Conservation (phyloP, 2,113 vertebrate genomes). For the Eupsittula cactorum region DNA sequence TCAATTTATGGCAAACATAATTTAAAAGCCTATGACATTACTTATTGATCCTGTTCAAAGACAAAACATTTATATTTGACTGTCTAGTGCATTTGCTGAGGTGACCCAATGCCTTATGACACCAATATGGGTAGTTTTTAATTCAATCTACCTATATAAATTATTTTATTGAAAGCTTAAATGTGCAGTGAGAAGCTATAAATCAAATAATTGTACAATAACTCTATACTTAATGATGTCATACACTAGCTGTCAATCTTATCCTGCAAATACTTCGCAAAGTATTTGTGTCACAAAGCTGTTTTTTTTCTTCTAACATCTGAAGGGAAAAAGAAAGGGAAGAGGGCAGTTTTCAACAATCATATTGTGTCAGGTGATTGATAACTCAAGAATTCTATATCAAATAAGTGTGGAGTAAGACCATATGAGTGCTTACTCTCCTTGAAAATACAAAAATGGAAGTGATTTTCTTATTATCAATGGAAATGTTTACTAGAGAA, state of each 20-base stretch:
- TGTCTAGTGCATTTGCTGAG: not conserved
- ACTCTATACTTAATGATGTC: not conserved
- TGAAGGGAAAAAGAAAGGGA: not conserved
- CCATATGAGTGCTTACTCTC: not conserved
- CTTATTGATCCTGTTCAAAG: not conserved
- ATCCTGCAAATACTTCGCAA: not conserved
- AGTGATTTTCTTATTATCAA: not conserved
- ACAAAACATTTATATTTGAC: not conserved
- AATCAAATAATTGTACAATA: not conserved
- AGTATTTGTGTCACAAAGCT: not conserved
- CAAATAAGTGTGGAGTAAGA: not conserved
- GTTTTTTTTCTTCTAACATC: not conserved
- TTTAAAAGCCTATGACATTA: not conserved
- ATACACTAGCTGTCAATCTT: not conserved
- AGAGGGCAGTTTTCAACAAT: not conserved
- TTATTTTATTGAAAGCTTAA: not conserved
- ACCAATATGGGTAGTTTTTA: not conserved
- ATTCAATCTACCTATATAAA: not conserved
- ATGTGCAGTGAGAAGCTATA: not conserved
- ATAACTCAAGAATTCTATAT: not conserved
- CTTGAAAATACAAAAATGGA: not conserved
- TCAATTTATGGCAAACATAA: not conserved
- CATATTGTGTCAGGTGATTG: not conserved
- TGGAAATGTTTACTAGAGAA: not conserved
- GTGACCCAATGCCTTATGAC: not conserved